A percentile compares a stretch with the other conserved stretches of the same genome.
phyloP scores from a whole-genome alignment of 2,113 vertebrate genomes.

The Microcebus griseorufus region DNA sequence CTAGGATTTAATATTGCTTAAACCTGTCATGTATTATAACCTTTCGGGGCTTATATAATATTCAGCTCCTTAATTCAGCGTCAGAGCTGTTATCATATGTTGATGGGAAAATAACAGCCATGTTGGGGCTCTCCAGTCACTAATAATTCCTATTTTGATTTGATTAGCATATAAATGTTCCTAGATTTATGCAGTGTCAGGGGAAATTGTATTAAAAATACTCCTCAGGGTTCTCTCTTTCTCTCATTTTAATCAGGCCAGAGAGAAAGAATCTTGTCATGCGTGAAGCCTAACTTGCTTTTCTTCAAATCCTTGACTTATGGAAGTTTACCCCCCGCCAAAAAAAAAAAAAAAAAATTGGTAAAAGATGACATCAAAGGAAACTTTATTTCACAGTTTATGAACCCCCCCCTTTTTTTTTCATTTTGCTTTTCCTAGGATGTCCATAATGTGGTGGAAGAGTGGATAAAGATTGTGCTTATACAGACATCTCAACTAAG shows the following conservation, averaged over 20 bases:
- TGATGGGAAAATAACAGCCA: constrained; percentile 86
- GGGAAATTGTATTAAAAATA: constrained; percentile 85
- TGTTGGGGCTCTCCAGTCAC: constrained; percentile 84
- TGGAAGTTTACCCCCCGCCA: not conserved
- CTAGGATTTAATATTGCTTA: constrained; percentile 83
- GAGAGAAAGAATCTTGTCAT: constrained; percentile 70
- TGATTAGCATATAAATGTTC: constrained; percentile 87
- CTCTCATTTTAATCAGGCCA: constrained; percentile 76
- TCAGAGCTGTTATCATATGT: constrained; percentile 84
- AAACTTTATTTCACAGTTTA: constrained; percentile 32
- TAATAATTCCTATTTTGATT: constrained; percentile 87
- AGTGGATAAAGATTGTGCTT: not conserved
- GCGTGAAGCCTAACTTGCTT: constrained; percentile 72
- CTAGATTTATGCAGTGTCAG: constrained; percentile 82
- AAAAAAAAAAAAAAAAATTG: not conserved
- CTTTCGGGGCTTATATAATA: constrained; percentile 85
- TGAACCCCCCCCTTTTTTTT: not conserved
- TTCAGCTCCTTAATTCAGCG: constrained; percentile 79
- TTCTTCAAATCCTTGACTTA: constrained; percentile 41
- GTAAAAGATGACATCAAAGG: constrained; percentile 21
- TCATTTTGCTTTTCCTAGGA: not conserved
- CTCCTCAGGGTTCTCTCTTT: constrained; percentile 80
- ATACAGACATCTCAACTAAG: not conserved
- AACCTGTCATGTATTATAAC: constrained; percentile 86
- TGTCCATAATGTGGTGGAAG: not conserved